Evolutionary conservation across 1,140 invertebrate genomes (phyloP).

Genomic region (Melipona quadrifasciata): DNA sequence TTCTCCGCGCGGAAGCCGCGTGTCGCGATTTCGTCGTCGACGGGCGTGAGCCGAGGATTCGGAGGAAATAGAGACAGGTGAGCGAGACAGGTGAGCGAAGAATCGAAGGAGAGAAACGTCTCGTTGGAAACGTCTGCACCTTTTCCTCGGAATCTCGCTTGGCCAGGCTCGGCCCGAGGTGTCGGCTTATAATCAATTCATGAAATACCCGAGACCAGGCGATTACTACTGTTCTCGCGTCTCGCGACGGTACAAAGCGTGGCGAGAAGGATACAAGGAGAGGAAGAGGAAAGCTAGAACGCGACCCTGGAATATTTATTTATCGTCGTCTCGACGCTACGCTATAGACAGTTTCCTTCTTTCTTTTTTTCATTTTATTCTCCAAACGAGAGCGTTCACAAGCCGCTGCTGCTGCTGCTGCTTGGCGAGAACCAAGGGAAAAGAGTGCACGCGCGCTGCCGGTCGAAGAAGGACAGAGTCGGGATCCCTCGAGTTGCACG

Average conservation of each 20-base stretch:
- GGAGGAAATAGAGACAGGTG: background rate
- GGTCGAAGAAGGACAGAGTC: background rate
- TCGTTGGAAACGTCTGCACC: conserved; percentile 1
- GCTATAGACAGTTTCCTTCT: background rate
- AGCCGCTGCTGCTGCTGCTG: background rate
- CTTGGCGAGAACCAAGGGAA: background rate
- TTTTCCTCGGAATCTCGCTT: background rate
- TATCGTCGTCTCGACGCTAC: conserved; percentile 45
- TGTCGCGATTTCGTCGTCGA: no score
- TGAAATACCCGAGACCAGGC: conserved; percentile 57
- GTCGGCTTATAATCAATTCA: conserved; percentile 71
- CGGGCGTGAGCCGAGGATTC: background rate
- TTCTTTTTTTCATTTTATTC: background rate
- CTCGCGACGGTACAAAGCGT: conserved; percentile 12
- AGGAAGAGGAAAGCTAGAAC: conserved; percentile 6
- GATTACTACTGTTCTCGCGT: conserved; percentile 19
- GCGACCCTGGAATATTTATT: conserved; percentile 60
- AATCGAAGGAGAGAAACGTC: background rate
- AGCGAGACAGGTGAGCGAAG: background rate
- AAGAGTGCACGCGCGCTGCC: no score
- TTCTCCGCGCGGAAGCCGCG: conserved; percentile 38
- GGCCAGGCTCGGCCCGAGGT: conserved; percentile 33
- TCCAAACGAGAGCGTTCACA: background rate
- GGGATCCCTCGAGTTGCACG: conserved; percentile 26
- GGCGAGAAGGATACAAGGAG: background rate